Conservation (phyloP, 2,113 vertebrate genomes). For the Tympanuchus pallidicinctus region DNA sequence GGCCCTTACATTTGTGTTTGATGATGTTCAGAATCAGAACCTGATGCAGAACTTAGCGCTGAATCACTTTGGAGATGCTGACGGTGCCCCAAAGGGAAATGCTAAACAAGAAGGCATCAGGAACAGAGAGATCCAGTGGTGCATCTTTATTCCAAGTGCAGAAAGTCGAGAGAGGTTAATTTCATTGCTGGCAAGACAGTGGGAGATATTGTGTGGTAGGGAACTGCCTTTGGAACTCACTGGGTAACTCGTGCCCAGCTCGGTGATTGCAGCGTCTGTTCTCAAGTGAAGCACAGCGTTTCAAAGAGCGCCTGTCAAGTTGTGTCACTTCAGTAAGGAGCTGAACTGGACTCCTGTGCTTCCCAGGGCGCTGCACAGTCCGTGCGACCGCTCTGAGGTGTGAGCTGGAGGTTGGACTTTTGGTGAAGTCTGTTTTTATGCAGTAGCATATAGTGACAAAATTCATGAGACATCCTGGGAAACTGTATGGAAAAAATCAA, state of each 20-base stretch:
- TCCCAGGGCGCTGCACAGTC: conserved; percentile 6
- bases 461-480: conserved; percentile 74
- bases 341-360: conserved; percentile 3
- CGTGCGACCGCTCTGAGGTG: not conserved
- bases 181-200: conserved; percentile 92
- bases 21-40: conserved; percentile 91
- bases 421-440: conserved; percentile 69
- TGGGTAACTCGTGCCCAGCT: conserved; percentile 68
- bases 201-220: conserved; percentile 93
- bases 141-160: conserved; percentile 91
- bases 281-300: conserved; percentile 53
- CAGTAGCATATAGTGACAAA: conserved; percentile 57
- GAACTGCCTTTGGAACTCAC: conserved; percentile 96
- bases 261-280: not conserved
- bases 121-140: conserved; percentile 92
- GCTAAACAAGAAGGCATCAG: conserved; percentile 50
- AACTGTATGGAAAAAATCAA: conserved; percentile 74
- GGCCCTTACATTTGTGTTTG: conserved; percentile 95
- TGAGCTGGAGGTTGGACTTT: conserved; percentile 35
- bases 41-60: conserved; percentile 92
- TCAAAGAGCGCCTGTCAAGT: not conserved
- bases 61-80: conserved; percentile 89
- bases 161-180: conserved; percentile 95
- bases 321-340: not conserved
- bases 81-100: conserved; percentile 22